phyloP scores from a whole-genome alignment of 2,797 vertebrate species.

The Lithobates sylvaticus region DNA sequence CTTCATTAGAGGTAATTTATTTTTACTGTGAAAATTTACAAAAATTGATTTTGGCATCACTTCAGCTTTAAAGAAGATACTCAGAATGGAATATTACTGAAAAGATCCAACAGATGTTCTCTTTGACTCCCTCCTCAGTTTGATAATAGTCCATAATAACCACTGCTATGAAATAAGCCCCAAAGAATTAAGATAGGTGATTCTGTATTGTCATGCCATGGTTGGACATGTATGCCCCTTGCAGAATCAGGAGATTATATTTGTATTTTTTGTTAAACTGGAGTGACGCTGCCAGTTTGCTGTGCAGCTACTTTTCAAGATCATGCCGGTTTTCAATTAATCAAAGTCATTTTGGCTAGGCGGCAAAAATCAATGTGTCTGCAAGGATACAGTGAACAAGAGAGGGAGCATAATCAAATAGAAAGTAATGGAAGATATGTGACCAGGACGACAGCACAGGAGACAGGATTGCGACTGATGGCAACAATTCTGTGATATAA shows the following conservation, averaged over 20 bases:
- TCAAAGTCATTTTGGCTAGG: constrained; percentile 62
- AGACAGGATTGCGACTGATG: neutral
- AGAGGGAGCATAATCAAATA: constrained; percentile 54
- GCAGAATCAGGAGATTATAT: neutral
- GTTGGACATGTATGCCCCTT: neutral
- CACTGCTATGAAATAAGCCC: no score
- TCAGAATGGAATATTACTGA: no score
- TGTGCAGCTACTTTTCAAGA: constrained; percentile 57
- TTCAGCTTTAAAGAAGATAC: no score
- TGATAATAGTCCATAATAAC: no score
- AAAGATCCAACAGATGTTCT: no score
- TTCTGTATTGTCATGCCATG: neutral
- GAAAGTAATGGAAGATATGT: constrained; percentile 47
- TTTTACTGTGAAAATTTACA: no score
- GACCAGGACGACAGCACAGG: constrained; percentile 15
- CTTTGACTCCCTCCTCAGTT: no score
- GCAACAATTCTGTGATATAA: neutral
- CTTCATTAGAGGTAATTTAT: no score
- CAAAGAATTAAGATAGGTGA: neutral
- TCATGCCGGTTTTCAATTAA: constrained; percentile 62
- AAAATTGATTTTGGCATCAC: no score
- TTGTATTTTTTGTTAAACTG: constrained; percentile 40
- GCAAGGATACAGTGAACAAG: constrained; percentile 54
- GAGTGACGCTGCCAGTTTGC: constrained; percentile 46
- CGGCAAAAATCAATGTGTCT: constrained; percentile 63